A percentile compares a stretch with the other conserved stretches of the same genome.
phyloP scores from a whole-genome alignment of 2,888 invertebrate genomes.

The Coecobrya sp. region DNA sequence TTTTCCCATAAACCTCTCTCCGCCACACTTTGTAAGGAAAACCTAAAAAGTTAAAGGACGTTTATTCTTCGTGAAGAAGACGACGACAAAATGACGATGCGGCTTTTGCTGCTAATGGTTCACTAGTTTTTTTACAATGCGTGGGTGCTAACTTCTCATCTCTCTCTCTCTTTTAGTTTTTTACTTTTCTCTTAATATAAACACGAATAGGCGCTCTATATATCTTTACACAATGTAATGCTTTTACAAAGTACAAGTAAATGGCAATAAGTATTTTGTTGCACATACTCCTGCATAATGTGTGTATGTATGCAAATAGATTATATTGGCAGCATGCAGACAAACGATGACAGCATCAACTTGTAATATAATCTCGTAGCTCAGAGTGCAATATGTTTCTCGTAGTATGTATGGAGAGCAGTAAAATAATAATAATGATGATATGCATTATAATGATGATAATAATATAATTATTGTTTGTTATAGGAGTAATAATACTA shows the following conservation, averaged over 20 bases:
- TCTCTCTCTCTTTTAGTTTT: slow-evolving; percentile 31
- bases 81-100: slow-evolving; percentile 56
- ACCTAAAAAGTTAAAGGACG: slow-evolving; percentile 61
- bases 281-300: not conserved
- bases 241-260: no score
- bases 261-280: not conserved
- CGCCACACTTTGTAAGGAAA: slow-evolving; percentile 75
- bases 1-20: slow-evolving; percentile 79
- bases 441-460: slow-evolving; percentile 34
- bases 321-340: not conserved
- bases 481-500: slow-evolving; percentile 54
- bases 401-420: not conserved
- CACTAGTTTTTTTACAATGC: slow-evolving; percentile 82
- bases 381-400: slow-evolving; percentile 47
- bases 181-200: slow-evolving; percentile 25
- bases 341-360: slow-evolving; percentile 60
- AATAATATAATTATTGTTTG: slow-evolving; percentile 57
- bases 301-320: not conserved
- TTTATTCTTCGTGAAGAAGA: slow-evolving; percentile 59
- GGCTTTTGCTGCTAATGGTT: slow-evolving; percentile 71
- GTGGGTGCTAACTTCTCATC: slow-evolving; percentile 82
- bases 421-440: not conserved
- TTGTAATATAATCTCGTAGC: slow-evolving; percentile 53
- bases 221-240: not conserved
- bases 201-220: not conserved